Percentiles rank a stretch among this genome's conserved stretches.
Conservation (phyloP, 2,113 vertebrate species). For the Capra hircus region DNA sequence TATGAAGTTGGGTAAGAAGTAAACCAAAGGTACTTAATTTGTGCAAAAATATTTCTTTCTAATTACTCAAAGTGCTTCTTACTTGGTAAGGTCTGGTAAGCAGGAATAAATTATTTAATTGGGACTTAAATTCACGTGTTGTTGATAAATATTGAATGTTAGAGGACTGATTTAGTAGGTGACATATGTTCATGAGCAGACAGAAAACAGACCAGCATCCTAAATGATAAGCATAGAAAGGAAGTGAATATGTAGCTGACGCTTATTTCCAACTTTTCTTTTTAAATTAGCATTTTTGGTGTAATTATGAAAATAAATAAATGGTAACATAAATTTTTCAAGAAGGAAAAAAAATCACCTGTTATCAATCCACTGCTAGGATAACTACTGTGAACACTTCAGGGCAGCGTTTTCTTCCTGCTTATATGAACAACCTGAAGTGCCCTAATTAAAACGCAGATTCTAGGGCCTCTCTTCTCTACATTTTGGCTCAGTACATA, state of each 20-base stretch:
- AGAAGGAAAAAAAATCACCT: not conserved
- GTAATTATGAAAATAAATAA: not conserved
- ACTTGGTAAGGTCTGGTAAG: not conserved
- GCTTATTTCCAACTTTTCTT: not conserved
- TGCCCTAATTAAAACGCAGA: not conserved
- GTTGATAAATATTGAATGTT: not conserved
- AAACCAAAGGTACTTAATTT: slow-evolving; percentile 6
- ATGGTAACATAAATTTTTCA: not conserved
- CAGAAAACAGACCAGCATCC: not conserved
- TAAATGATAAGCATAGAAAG: not conserved
- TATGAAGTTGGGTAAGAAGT: not conserved
- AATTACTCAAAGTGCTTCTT: slow-evolving; percentile 37
- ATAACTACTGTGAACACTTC: not conserved
- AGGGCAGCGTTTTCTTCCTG: not conserved
- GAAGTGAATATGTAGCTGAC: not conserved
- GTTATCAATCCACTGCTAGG: not conserved
- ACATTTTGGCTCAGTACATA: not conserved
- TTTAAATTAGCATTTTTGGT: not conserved
- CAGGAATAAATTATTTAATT: slow-evolving; percentile 15
- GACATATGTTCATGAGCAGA: not conserved
- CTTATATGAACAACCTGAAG: not conserved
- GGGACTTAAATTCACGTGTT: not conserved
- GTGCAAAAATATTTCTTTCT: slow-evolving; percentile 11
- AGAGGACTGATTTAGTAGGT: not conserved
- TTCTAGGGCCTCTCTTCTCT: not conserved